Percentiles rank a stretch among this genome's conserved stretches.
phyloP scores from a whole-genome alignment of 2,888 invertebrate species.

The Epistrophe grossulariae region DNA sequence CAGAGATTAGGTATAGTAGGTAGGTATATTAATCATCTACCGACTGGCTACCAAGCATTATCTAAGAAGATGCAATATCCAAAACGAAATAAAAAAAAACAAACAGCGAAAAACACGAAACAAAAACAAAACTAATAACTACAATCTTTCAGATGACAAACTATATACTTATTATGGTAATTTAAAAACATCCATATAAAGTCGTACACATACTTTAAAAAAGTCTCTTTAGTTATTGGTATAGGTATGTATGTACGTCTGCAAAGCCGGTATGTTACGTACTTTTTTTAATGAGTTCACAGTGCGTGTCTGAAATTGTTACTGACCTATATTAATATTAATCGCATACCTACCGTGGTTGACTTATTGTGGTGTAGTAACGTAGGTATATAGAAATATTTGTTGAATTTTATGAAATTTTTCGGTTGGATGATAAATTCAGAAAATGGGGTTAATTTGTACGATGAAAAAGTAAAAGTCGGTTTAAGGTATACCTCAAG shows the following conservation, averaged over 20 bases:
- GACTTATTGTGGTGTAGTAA: constrained; percentile 7
- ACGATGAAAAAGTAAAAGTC: constrained; percentile 1
- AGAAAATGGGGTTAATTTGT: not conserved
- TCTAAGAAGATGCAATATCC: constrained; percentile 5
- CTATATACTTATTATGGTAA: constrained; percentile 7
- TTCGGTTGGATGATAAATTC: constrained; percentile 23
- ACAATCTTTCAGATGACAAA: constrained; percentile 11
- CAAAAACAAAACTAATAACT: constrained; percentile 7
- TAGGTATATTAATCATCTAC: not conserved
- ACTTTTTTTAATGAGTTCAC: constrained; percentile 22
- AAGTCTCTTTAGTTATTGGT: not conserved
- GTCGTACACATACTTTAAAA: not conserved
- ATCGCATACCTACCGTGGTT: constrained; percentile 1
- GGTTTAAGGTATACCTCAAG: not conserved
- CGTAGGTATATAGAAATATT: constrained; percentile 6
- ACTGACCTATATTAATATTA: constrained; percentile 59
- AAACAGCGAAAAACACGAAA: not conserved
- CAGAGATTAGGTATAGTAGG: not conserved
- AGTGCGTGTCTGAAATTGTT: constrained; percentile 47
- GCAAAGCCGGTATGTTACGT: constrained; percentile 11
- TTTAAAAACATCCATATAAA: not conserved
- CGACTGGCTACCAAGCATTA: not conserved
- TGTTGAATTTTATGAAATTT: not conserved
- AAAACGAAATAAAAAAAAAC: not conserved
- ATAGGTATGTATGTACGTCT: not conserved